Conservation (phyloP, 2,888 invertebrate species). For the Atethmia centrago region DNA sequence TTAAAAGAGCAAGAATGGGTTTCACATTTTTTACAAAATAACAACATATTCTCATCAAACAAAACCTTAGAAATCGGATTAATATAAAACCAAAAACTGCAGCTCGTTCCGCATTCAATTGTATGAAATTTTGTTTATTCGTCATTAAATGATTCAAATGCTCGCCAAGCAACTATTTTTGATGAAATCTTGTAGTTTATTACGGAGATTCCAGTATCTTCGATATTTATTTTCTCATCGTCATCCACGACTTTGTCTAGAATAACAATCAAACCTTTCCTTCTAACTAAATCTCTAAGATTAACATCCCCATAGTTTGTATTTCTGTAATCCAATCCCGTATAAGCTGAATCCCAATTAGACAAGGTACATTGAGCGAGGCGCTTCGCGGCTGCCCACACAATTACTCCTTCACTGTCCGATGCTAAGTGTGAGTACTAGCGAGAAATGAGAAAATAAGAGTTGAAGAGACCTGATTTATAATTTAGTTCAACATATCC, state of each 20-base stretch:
- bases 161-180: neutral
- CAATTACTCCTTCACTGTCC: slow-evolving; percentile 31
- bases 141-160: too few relatives aligned
- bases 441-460: slow-evolving; percentile 8
- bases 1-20: slow-evolving; percentile 36
- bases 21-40: neutral
- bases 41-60: neutral
- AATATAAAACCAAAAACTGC: neutral
- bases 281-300: slow-evolving; percentile 16
- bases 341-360: slow-evolving; percentile 32
- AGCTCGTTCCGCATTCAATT: neutral
- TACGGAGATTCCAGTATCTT: neutral
- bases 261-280: neutral
- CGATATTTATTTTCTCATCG: neutral
- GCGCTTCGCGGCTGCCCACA: slow-evolving; percentile 8
- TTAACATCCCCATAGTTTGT: slow-evolving; percentile 3
- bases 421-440: slow-evolving; percentile 7
- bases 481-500: neutral
- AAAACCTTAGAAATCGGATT: neutral
- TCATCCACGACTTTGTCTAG: neutral
- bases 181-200: neutral
- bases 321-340: slow-evolving; percentile 23
- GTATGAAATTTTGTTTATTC: neutral
- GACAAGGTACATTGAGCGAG: slow-evolving; percentile 28
- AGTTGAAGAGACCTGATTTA: neutral